Evolutionary conservation across 2,113 vertebrate genomes (phyloP).

Genomic region (Solea solea): DNA sequence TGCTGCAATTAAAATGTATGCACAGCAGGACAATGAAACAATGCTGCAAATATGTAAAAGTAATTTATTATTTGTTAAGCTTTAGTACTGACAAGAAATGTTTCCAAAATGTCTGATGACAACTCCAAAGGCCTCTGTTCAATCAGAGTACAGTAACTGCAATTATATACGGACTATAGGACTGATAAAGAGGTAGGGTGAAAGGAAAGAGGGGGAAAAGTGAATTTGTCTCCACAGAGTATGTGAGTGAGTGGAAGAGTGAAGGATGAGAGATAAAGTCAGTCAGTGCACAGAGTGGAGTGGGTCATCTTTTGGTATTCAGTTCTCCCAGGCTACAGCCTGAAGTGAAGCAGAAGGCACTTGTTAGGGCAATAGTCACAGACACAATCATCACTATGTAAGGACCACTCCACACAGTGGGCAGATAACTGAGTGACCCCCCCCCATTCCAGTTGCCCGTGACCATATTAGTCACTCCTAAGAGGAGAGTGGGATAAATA

Average conservation of each 20-base stretch:
- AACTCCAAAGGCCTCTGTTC: no score
- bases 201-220: neutral
- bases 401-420: conserved; percentile 62
- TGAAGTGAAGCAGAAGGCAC: conserved; percentile 36
- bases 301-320: conserved; percentile 53
- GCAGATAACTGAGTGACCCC: conserved; percentile 59
- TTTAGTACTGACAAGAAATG: no score
- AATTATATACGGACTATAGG: no score
- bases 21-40: no score
- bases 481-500: conserved; percentile 73
- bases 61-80: no score
- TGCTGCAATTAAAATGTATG: no score
- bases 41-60: no score
- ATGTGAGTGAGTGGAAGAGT: neutral
- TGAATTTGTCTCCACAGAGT: neutral
- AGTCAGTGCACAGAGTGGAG: conserved; percentile 13
- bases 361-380: conserved; percentile 71
- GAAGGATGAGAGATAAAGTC: neutral
- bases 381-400: conserved; percentile 78
- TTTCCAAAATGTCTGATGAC: no score
- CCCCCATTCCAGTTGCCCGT: conserved; percentile 27
- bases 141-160: no score
- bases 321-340: conserved; percentile 26
- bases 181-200: neutral
- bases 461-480: conserved; percentile 77